Evolutionary conservation across 1,140 invertebrate genomes (phyloP).

Genomic region (Lamellibrachia luymesi): DNA sequence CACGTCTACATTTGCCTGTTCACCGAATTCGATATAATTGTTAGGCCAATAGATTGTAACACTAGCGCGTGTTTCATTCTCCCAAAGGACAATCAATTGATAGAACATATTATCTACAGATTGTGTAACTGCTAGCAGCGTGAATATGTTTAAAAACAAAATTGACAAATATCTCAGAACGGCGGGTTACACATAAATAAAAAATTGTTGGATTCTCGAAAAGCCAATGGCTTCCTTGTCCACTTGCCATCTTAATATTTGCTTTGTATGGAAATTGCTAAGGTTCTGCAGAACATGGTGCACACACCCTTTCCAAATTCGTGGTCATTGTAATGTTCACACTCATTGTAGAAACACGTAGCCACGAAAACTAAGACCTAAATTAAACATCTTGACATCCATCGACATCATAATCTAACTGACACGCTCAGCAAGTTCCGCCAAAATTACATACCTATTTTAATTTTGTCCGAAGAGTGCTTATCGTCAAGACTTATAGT

Average conservation of each 20-base stretch:
- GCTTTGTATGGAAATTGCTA: background rate
- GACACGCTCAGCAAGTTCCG: background rate
- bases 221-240: no score
- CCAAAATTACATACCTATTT: background rate
- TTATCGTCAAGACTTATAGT: background rate
- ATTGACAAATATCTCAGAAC: no score
- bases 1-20: background rate
- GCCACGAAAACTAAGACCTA: background rate
- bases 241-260: no score
- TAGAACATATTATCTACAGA: no score
- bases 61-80: no score
- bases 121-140: no score
- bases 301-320: background rate
- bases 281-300: no score
- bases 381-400: background rate
- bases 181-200: no score
- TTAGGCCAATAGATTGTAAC: no score
- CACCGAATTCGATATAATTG: background rate
- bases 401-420: background rate
- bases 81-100: no score
- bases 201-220: no score
- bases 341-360: background rate
- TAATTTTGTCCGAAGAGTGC: background rate
- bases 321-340: background rate
- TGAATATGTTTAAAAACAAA: no score